phyloP scores from a whole-genome alignment of 2,113 vertebrate species.

The Puntigrus tetrazona region DNA sequence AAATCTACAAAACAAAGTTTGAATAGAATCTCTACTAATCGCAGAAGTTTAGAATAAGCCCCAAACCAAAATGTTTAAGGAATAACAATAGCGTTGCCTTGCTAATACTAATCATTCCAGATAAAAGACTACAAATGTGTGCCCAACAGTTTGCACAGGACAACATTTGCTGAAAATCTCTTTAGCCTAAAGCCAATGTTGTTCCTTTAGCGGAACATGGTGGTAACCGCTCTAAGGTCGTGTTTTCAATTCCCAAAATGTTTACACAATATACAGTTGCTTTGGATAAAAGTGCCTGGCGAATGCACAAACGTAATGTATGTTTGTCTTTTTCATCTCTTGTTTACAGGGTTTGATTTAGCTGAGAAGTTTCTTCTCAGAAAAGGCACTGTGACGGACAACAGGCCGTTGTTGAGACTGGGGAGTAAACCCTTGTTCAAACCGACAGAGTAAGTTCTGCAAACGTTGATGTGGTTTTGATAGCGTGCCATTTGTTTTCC shows the following conservation, averaged over 20 bases:
- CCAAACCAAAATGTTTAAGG: background rate
- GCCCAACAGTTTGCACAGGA: background rate
- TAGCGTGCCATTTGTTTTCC: background rate
- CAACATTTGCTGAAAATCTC: background rate
- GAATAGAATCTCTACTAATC: background rate
- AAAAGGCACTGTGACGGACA: constrained; percentile 79
- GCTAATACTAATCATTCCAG: background rate
- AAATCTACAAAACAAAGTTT: background rate
- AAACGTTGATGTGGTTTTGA: background rate
- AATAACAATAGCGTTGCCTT: background rate
- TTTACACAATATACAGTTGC: background rate
- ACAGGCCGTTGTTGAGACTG: constrained; percentile 84
- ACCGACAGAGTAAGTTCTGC: constrained; percentile 81
- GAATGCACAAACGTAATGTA: background rate
- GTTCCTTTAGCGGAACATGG: background rate
- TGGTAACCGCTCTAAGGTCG: too few relatives aligned
- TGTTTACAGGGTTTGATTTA: constrained; percentile 88
- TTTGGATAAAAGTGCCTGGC: background rate
- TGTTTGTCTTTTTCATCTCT: constrained; percentile 9
- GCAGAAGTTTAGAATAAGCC: background rate
- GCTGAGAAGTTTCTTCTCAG: constrained; percentile 87
- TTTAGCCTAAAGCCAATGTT: background rate
- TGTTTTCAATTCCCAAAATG: constrained; percentile 25
- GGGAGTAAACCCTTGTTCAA: constrained; percentile 87
- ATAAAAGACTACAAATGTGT: background rate